Conservation (phyloP, 2,888 invertebrate genomes). For the Polylopha cassiicola region DNA sequence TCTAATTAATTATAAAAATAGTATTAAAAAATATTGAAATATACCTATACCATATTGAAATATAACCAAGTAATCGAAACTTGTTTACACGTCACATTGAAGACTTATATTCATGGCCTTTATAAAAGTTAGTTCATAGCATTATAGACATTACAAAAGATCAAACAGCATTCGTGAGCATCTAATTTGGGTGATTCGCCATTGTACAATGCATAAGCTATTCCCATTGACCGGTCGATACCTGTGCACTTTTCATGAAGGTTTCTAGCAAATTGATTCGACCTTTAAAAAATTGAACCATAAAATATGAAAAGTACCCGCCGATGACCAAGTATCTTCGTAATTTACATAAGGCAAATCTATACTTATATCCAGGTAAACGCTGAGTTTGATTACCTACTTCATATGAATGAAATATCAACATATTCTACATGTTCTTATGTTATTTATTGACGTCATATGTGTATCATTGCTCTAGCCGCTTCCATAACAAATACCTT, state of each 20-base stretch:
- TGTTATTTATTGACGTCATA: slow-evolving; percentile 3
- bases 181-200: slow-evolving; percentile 33
- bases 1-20: too few species aligned
- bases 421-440: slow-evolving; percentile 1
- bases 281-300: slow-evolving; percentile 24
- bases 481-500: slow-evolving; percentile 5
- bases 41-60: too few species aligned
- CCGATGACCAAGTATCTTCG: slow-evolving; percentile 15
- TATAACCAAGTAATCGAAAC: too few species aligned
- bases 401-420: not conserved
- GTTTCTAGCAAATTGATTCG: slow-evolving; percentile 23
- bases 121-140: too few species aligned
- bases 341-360: slow-evolving; percentile 3
- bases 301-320: slow-evolving; percentile 28
- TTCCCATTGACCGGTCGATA: slow-evolving; percentile 23
- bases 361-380: not conserved
- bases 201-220: slow-evolving; percentile 11
- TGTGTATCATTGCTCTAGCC: slow-evolving; percentile 1
- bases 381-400: not conserved
- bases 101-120: too few species aligned
- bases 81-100: too few species aligned
- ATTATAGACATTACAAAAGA: too few species aligned
- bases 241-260: slow-evolving; percentile 26
- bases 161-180: not conserved
- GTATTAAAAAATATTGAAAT: too few species aligned